A percentile compares a stretch with the other conserved stretches of the same genome.
phyloP scores from a whole-genome alignment of 1,140 invertebrate species.

The Drosophila nigrodunni region DNA sequence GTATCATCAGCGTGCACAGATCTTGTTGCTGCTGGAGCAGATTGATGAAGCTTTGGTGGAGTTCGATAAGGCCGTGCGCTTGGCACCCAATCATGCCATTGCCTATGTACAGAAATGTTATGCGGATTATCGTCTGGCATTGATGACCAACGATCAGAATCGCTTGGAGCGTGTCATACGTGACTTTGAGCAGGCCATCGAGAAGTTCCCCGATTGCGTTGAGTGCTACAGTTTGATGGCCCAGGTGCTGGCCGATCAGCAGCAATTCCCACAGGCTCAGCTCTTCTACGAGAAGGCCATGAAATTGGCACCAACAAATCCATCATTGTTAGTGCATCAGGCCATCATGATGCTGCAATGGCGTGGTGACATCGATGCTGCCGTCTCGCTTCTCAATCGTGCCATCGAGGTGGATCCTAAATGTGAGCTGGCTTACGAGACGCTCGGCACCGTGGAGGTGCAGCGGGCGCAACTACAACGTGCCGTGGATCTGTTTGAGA shows the following conservation, averaged over 20 bases:
- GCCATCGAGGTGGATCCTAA: slow-evolving; percentile 95
- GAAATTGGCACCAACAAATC: slow-evolving; percentile 93
- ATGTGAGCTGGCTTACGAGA: slow-evolving; percentile 98
- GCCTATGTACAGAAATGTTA: slow-evolving; percentile 95
- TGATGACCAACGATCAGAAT: slow-evolving; percentile 86
- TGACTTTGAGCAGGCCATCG: slow-evolving; percentile 90
- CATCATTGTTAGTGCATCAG: slow-evolving; percentile 94
- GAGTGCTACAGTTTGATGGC: slow-evolving; percentile 94
- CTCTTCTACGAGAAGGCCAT: slow-evolving; percentile 92
- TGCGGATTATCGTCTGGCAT: slow-evolving; percentile 90
- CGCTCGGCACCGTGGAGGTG: slow-evolving; percentile 96
- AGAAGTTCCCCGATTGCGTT: slow-evolving; percentile 92
- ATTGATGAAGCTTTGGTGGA: slow-evolving; percentile 92
- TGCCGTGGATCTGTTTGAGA: slow-evolving; percentile 94
- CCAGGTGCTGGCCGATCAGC: slow-evolving; percentile 93
- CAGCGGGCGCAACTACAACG: slow-evolving; percentile 91
- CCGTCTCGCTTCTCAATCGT: slow-evolving; percentile 91
- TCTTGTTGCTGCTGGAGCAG: slow-evolving; percentile 92
- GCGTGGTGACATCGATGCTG: slow-evolving; percentile 92
- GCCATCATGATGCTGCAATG: slow-evolving; percentile 93
- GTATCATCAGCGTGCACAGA: slow-evolving; percentile 91
- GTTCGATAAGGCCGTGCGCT: slow-evolving; percentile 92
- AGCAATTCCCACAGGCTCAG: slow-evolving; percentile 93
- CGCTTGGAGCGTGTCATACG: slow-evolving; percentile 87
- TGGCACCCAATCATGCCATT: slow-evolving; percentile 93